A percentile compares a stretch with the other conserved stretches of the same genome.
Conservation (phyloP, 2,888 invertebrate genomes). For the Ecdyonurus torrentis region DNA sequence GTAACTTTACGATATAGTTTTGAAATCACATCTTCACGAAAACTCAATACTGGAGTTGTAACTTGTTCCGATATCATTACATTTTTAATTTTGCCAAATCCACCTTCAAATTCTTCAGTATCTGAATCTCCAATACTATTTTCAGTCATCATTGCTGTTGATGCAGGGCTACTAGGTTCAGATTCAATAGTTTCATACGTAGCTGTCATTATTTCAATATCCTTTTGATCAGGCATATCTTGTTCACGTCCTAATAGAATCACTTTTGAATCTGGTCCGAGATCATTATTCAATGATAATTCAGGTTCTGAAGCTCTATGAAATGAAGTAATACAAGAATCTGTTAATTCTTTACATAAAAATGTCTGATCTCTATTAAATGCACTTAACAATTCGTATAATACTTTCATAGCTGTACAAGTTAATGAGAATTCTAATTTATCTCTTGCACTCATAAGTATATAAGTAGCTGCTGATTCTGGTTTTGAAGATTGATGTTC, state of each 20-base stretch:
- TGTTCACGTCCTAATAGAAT: conserved; percentile 19
- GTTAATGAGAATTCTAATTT: conserved; percentile 49
- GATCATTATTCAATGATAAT: conserved; percentile 37
- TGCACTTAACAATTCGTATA: background rate
- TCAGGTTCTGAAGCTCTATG: background rate
- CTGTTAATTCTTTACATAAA: background rate
- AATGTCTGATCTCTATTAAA: background rate
- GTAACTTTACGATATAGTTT: conserved; percentile 43
- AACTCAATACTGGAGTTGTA: conserved; percentile 25
- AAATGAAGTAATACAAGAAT: background rate
- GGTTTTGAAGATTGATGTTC: background rate
- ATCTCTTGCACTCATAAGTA: conserved; percentile 49
- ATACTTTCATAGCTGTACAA: conserved; percentile 40
- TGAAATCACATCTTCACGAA: conserved; percentile 33
- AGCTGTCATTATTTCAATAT: conserved; percentile 33
- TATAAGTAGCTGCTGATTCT: conserved; percentile 36
- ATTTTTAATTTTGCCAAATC: conserved; percentile 24
- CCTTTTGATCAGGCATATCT: conserved; percentile 14
- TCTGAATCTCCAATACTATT: conserved; percentile 19
- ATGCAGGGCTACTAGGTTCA: conserved; percentile 38
- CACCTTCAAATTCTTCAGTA: conserved; percentile 30
- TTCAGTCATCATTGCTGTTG: conserved; percentile 19
- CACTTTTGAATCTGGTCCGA: conserved; percentile 27
- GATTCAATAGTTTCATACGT: conserved; percentile 44
- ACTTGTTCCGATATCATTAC: conserved; percentile 14